A percentile compares a stretch with the other conserved stretches of the same genome.
Evolutionary conservation across 2,113 vertebrate species (phyloP).

Genomic region (Trinectes maculatus): DNA sequence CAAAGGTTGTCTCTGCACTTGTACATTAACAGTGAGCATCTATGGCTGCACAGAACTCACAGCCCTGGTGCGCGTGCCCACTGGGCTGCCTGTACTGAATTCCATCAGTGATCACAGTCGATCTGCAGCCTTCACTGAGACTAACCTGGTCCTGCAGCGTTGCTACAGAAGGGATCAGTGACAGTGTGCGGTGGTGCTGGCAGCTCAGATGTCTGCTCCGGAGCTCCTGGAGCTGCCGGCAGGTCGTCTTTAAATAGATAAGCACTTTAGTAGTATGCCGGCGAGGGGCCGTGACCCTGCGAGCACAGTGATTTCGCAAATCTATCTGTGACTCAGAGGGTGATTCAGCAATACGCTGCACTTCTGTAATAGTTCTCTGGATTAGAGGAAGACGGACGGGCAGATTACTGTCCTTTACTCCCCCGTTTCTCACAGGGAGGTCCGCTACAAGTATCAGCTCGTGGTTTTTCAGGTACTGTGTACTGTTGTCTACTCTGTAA

Average conservation of each 20-base stretch:
- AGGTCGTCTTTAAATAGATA: constrained; percentile 83
- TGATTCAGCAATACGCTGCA: constrained; percentile 66
- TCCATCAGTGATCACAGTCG: constrained; percentile 28
- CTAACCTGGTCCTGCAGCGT: constrained; percentile 70
- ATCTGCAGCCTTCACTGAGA: constrained; percentile 24
- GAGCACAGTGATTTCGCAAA: constrained; percentile 62
- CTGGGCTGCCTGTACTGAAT: constrained; percentile 25
- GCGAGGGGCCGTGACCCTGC: constrained; percentile 45
- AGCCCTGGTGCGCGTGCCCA: constrained; percentile 28
- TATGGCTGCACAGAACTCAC: constrained; percentile 9
- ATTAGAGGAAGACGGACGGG: neutral
- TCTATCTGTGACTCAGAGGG: constrained; percentile 41
- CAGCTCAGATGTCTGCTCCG: constrained; percentile 69
- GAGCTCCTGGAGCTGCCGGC: constrained; percentile 56
- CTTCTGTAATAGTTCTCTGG: constrained; percentile 12
- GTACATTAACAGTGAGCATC: neutral
- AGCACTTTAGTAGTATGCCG: constrained; percentile 71
- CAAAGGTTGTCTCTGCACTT: constrained; percentile 2
- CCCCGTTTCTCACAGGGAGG: neutral
- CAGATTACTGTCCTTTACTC: constrained; percentile 26
- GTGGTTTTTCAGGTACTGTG: neutral
- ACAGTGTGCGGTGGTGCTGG: constrained; percentile 44
- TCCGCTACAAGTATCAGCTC: constrained; percentile 4
- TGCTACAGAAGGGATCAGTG: constrained; percentile 74
- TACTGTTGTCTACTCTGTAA: neutral